Conservation (phyloP, 1,140 invertebrate genomes). For the Pararge aegeria region DNA sequence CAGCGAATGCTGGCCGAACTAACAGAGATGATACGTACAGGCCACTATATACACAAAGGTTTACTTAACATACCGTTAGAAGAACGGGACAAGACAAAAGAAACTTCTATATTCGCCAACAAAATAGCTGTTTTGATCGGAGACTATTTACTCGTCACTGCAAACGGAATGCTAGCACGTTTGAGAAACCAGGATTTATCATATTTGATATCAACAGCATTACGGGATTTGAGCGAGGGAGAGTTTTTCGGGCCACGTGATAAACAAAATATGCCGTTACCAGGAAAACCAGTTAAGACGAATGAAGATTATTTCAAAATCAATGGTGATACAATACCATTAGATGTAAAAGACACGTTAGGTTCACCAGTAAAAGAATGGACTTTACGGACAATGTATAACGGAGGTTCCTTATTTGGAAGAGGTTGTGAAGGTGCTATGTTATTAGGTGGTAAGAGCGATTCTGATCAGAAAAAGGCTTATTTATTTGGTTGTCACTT, state of each 20-base stretch:
- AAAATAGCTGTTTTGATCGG: slow-evolving; percentile 95
- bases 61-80: slow-evolving; percentile 86
- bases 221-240: slow-evolving; percentile 90
- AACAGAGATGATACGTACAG: slow-evolving; percentile 97
- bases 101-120: slow-evolving; percentile 87
- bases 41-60: slow-evolving; percentile 94
- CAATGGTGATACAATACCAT: slow-evolving; percentile 52
- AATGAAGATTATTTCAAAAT: slow-evolving; percentile 51
- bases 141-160: slow-evolving; percentile 92
- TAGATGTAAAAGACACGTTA: slow-evolving; percentile 77
- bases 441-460: slow-evolving; percentile 85
- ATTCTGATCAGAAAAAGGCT: slow-evolving; percentile 83
- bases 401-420: slow-evolving; percentile 88
- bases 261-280: slow-evolving; percentile 87
- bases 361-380: slow-evolving; percentile 87
- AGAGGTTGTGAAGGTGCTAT: slow-evolving; percentile 91
- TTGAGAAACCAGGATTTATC: slow-evolving; percentile 87
- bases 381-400: slow-evolving; percentile 88
- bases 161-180: slow-evolving; percentile 88
- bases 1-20: slow-evolving; percentile 93
- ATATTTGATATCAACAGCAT: slow-evolving; percentile 90
- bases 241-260: slow-evolving; percentile 91
- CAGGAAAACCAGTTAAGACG: slow-evolving; percentile 76
- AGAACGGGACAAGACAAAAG: slow-evolving; percentile 82
- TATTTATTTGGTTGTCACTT: slow-evolving; percentile 92